A percentile compares a stretch with the other conserved stretches of the same genome.
These are phyloP conservation scores for Spea bombifrons DNA, from an alignment of 2,113 vertebrate genomes.

Conservation along the genomic window DNA sequence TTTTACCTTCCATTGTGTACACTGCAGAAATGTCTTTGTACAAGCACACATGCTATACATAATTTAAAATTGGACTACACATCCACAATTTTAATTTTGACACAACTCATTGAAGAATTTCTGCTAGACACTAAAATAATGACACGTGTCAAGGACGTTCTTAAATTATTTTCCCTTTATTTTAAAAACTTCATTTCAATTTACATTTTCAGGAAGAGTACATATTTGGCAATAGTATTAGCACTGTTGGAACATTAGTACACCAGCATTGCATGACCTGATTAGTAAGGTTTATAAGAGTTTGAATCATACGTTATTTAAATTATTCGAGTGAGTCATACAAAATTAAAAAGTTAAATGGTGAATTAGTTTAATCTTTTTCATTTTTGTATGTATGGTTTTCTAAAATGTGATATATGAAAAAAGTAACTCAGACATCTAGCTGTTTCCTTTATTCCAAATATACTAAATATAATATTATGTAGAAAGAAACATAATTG, in stretches of 20 bases:
- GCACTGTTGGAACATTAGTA: neutral
- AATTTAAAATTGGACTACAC: neutral
- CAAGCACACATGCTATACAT: neutral
- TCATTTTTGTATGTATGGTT: no score
- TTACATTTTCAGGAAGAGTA: constrained; percentile 2
- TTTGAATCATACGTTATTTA: no score
- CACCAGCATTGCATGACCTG: neutral
- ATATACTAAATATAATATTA: no score
- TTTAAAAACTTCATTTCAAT: neutral
- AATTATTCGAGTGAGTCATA: no score
- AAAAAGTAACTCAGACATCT: no score
- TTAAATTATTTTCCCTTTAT: neutral
- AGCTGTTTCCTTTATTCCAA: no score
- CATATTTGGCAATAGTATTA: constrained; percentile 16
- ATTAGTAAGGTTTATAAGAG: neutral
- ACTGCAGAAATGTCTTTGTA: constrained; percentile 41
- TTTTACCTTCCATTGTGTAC: constrained; percentile 50
- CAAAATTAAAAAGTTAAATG: no score
- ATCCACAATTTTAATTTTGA: neutral
- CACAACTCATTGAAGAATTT: neutral
- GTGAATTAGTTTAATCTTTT: no score
- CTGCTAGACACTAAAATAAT: neutral
- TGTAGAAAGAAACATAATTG: no score
- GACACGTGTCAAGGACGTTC: neutral
- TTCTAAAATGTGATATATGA: no score